phyloP scores from a whole-genome alignment of 2,797 vertebrate genomes.

The Moxostoma hubbsi region DNA sequence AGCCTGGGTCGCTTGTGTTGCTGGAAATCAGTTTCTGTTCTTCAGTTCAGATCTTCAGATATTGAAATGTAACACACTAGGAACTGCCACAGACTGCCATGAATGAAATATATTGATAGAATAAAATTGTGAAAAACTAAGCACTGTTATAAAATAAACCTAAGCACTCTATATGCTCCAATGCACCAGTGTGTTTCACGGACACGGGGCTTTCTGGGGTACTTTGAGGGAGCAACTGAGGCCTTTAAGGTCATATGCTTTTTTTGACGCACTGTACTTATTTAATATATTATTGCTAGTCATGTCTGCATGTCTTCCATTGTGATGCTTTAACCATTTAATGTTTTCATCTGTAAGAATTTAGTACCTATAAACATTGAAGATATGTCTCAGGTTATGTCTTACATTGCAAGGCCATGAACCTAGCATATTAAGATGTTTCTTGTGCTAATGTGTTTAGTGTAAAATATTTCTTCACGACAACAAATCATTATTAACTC shows the following conservation, averaged over 20 bases:
- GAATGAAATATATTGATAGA: constrained; percentile 19
- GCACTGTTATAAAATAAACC: constrained; percentile 11
- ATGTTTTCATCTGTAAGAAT: constrained; percentile 46
- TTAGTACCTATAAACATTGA: constrained; percentile 41
- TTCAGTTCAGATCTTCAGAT: constrained; percentile 34
- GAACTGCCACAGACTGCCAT: constrained; percentile 41
- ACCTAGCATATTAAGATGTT: constrained; percentile 33
- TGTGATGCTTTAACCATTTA: constrained; percentile 22
- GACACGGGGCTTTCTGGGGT: neutral
- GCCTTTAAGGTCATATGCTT: constrained; percentile 19
- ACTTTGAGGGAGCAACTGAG: neutral
- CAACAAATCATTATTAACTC: constrained; percentile 35
- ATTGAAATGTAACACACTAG: constrained; percentile 28
- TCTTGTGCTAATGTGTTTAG: constrained; percentile 50
- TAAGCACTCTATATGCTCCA: constrained; percentile 35
- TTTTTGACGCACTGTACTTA: constrained; percentile 36
- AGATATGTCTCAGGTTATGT: constrained; percentile 37
- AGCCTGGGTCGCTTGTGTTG: constrained; percentile 40
- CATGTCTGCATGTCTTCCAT: constrained; percentile 49
- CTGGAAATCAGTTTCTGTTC: constrained; percentile 8
- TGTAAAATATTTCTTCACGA: constrained; percentile 43
- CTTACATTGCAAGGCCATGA: constrained; percentile 28
- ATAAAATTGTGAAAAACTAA: constrained; percentile 31
- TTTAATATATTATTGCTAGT: constrained; percentile 48
- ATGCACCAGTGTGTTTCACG: constrained; percentile 28